Evolutionary conservation across 2,888 invertebrate genomes (phyloP).

Genomic region (Labia minor): DNA sequence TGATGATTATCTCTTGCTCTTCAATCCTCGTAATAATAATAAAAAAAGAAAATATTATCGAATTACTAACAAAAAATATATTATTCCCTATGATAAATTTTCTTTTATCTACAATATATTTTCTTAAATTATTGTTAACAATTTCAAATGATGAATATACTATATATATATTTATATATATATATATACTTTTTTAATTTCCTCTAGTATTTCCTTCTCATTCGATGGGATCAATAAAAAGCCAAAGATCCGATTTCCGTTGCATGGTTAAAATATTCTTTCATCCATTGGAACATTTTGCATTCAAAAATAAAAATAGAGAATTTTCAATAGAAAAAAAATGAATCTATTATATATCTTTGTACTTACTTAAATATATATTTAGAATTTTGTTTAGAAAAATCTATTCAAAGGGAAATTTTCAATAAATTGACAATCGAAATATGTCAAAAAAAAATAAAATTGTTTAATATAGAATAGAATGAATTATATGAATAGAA

Average conservation of each 20-base stretch:
- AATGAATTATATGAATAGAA: too few species aligned
- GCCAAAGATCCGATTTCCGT: not conserved
- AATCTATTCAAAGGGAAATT: not conserved
- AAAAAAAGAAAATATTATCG: too few species aligned
- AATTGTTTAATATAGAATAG: too few species aligned
- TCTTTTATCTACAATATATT: too few species aligned
- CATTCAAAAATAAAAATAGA: not conserved
- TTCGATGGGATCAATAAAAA: not conserved
- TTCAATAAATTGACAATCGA: not conserved
- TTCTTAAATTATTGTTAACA: too few species aligned
- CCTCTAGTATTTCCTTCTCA: conserved; percentile 4
- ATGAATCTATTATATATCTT: not conserved
- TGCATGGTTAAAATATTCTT: not conserved
- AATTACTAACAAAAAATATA: too few species aligned
- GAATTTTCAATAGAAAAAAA: not conserved
- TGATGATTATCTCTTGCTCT: too few species aligned
- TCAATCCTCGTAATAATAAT: too few species aligned
- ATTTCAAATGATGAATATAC: too few species aligned
- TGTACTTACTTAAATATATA: not conserved
- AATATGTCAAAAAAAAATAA: too few species aligned
- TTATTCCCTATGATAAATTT: too few species aligned
- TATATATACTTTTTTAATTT: conserved; percentile 1
- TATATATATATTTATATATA: too few species aligned
- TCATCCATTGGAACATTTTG: not conserved
- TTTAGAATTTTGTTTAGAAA: not conserved